Percentiles rank a stretch among this genome's conserved stretches.
phyloP scores from a whole-genome alignment of 2,113 vertebrate species.

The Corythaeola cristata region DNA sequence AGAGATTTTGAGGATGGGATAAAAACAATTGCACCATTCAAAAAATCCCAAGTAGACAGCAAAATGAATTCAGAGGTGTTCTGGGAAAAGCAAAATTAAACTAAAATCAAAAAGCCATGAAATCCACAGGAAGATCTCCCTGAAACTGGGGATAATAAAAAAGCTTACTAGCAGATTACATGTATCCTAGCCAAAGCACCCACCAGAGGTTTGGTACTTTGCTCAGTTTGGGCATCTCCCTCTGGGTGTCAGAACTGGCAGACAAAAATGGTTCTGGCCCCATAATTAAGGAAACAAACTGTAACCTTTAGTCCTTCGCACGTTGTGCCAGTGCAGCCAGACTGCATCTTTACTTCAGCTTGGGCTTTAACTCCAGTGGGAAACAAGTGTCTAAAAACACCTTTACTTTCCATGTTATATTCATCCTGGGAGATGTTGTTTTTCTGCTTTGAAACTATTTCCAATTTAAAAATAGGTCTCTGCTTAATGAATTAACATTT shows the following conservation, averaged over 20 bases:
- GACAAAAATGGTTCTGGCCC: background rate
- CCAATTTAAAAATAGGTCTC: background rate
- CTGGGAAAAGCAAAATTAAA: background rate
- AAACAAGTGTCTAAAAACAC: background rate
- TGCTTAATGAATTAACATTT: conserved; percentile 1
- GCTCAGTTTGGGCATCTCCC: background rate
- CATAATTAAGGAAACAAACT: background rate
- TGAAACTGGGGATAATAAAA: background rate
- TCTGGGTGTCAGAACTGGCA: background rate
- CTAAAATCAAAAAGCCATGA: background rate
- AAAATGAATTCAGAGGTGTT: background rate
- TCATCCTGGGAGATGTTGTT: background rate
- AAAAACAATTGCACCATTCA: background rate
- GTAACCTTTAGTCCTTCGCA: background rate
- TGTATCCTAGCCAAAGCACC: background rate
- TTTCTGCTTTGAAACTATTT: background rate
- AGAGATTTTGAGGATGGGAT: background rate
- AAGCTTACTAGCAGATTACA: background rate
- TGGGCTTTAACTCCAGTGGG: background rate
- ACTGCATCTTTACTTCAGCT: background rate
- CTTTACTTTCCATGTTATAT: background rate
- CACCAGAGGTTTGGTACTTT: background rate
- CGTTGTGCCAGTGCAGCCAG: background rate
- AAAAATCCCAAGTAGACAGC: background rate
- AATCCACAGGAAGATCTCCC: background rate